Conservation (phyloP, 2,113 vertebrate genomes). For the Emydocephalus ijimae region DNA sequence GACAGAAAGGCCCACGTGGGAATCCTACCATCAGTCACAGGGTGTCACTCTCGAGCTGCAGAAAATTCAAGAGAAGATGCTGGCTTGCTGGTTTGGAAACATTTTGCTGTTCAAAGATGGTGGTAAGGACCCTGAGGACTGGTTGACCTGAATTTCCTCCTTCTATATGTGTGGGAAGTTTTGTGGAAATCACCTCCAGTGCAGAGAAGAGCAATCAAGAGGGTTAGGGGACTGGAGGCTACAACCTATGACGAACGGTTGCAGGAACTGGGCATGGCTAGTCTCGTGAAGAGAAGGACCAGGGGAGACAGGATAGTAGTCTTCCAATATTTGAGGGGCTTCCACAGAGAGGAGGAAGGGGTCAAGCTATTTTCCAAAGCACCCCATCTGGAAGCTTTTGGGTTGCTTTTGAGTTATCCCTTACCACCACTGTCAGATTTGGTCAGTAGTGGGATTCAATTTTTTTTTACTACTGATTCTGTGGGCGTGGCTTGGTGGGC, state of each 20-base stretch:
- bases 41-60: constrained; percentile 79
- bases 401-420: neutral
- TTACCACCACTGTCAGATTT: neutral
- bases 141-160: constrained; percentile 29
- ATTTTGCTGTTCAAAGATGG: constrained; percentile 29
- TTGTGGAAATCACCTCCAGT: too few relatives aligned
- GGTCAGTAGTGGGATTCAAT: too few relatives aligned
- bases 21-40: constrained; percentile 71
- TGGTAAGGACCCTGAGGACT: neutral
- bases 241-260: too few relatives aligned
- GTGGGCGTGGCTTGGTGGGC: too few relatives aligned
- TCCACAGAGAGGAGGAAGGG: too few relatives aligned
- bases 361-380: neutral
- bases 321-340: too few relatives aligned
- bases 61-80: constrained; percentile 42
- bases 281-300: too few relatives aligned
- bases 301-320: too few relatives aligned
- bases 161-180: neutral
- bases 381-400: neutral
- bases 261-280: too few relatives aligned
- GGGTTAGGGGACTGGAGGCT: too few relatives aligned
- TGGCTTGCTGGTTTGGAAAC: constrained; percentile 24
- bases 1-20: constrained; percentile 56
- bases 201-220: too few relatives aligned
- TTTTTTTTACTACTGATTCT: too few relatives aligned